Evolutionary conservation across 2,888 invertebrate genomes (phyloP).

Genomic region (Malachius bipustulatus): DNA sequence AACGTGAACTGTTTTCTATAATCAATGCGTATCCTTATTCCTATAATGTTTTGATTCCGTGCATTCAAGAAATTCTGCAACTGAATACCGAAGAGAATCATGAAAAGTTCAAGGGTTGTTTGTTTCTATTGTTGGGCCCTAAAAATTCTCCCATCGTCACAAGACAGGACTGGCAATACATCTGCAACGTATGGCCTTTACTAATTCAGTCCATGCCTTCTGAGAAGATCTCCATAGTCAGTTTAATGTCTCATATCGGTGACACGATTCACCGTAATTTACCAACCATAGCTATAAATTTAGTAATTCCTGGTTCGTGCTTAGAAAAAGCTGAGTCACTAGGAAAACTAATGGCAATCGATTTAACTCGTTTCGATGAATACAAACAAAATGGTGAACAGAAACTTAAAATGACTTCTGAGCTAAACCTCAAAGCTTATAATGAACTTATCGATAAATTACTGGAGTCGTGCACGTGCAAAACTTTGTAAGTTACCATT

Average conservation of each 20-base stretch:
- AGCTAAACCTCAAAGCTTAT: constrained; percentile 42
- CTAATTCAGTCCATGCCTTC: constrained; percentile 66
- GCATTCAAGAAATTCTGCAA: constrained; percentile 47
- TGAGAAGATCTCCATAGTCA: constrained; percentile 73
- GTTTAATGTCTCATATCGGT: constrained; percentile 44
- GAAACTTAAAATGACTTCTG: constrained; percentile 33
- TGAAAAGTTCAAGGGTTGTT: constrained; percentile 64
- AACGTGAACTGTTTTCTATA: constrained; percentile 50
- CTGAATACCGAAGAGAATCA: constrained; percentile 49
- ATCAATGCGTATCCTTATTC: constrained; percentile 58
- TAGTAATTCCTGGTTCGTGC: constrained; percentile 43
- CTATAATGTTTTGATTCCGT: constrained; percentile 52
- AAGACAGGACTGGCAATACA: constrained; percentile 64
- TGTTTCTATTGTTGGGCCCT: constrained; percentile 63
- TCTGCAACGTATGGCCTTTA: constrained; percentile 65
- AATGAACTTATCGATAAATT: constrained; percentile 39
- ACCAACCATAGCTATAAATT: constrained; percentile 48
- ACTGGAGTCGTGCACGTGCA: constrained; percentile 43
- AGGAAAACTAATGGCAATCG: constrained; percentile 33
- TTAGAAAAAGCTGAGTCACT: constrained; percentile 41
- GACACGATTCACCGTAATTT: constrained; percentile 48
- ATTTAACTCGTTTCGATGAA: constrained; percentile 33
- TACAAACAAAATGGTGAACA: constrained; percentile 34
- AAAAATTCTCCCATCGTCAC: constrained; percentile 52
- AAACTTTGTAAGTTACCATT: constrained; percentile 37